These are phyloP conservation scores for Lonchura striata DNA, from an alignment of 2,113 vertebrate genomes.

Conservation along the genomic window DNA sequence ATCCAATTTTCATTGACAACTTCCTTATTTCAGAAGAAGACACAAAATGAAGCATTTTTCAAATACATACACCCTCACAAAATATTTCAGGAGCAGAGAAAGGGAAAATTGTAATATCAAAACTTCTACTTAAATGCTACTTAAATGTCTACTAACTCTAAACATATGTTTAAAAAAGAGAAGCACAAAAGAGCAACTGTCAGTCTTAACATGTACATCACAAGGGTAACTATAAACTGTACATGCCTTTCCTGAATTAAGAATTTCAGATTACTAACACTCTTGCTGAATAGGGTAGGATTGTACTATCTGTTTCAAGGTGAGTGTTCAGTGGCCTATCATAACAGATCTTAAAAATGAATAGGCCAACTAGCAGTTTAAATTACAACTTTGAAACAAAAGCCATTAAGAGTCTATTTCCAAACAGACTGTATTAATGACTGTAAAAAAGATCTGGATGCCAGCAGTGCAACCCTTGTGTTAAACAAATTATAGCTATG, in stretches of 20 bases:
- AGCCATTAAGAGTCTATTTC: neutral
- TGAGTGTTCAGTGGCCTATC: neutral
- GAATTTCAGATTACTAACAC: neutral
- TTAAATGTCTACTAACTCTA: neutral
- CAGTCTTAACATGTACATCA: neutral
- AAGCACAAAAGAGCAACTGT: neutral
- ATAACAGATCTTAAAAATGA: neutral
- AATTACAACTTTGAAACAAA: neutral
- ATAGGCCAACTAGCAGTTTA: neutral
- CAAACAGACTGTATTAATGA: neutral
- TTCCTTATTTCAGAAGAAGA: neutral
- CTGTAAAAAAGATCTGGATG: neutral
- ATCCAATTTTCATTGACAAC: neutral
- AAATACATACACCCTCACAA: neutral
- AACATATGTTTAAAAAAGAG: neutral
- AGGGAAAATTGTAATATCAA: neutral
- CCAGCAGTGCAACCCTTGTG: neutral
- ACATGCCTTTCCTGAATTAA: neutral
- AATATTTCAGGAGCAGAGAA: neutral
- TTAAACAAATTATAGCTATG: neutral
- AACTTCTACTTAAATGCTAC: neutral
- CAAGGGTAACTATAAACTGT: neutral
- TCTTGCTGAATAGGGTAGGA: neutral
- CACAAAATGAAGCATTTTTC: neutral
- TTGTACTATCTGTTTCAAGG: neutral